phyloP scores from a whole-genome alignment of 2,888 invertebrate genomes.

The Cataglyphis cursor region DNA sequence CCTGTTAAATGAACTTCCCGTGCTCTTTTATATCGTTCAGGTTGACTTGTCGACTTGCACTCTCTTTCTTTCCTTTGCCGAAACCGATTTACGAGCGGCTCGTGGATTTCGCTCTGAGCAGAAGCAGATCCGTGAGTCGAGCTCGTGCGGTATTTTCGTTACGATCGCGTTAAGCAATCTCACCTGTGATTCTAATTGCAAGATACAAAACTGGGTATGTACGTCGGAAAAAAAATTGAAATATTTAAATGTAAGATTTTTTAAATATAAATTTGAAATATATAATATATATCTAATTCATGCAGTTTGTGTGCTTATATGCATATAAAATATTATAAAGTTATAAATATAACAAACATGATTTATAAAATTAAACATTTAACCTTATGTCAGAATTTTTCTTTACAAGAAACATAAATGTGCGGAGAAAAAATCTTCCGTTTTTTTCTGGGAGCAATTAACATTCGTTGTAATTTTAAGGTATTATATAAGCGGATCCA shows the following conservation, averaged over 20 bases:
- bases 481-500: conserved; percentile 32
- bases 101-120: conserved; percentile 74
- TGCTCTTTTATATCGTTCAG: conserved; percentile 84
- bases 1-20: conserved; percentile 86
- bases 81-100: conserved; percentile 81
- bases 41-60: conserved; percentile 81
- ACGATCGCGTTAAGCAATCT: conserved; percentile 9
- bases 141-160: conserved; percentile 59
- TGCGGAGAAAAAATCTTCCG: background rate
- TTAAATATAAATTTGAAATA: background rate
- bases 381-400: background rate
- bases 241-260: background rate
- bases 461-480: conserved; percentile 24
- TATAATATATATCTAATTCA: background rate
- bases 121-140: conserved; percentile 54
- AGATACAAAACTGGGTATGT: background rate
- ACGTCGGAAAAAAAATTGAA: background rate
- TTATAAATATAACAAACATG: background rate
- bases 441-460: background rate
- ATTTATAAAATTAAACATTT: background rate
- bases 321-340: background rate
- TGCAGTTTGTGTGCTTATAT: background rate
- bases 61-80: conserved; percentile 58
- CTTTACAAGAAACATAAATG: background rate
- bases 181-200: conserved; percentile 4